Evolutionary conservation across 2,888 invertebrate genomes (phyloP).

Genomic region (Laspeyria flexula): DNA sequence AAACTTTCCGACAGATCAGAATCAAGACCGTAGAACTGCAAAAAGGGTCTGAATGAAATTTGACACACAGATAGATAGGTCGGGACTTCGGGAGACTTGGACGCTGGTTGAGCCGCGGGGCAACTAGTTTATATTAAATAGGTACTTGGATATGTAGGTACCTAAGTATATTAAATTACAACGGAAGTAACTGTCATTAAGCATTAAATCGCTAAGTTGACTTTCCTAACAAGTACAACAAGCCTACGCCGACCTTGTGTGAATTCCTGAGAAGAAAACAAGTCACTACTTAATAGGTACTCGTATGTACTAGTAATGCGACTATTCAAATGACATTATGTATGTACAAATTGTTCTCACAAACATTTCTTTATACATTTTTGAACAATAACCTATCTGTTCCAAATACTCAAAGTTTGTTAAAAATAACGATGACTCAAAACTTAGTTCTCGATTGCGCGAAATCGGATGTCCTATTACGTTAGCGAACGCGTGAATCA

Average conservation of each 20-base stretch:
- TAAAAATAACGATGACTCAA: conserved; percentile 73
- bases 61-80: no score
- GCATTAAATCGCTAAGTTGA: conserved; percentile 39
- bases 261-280: conserved; percentile 42
- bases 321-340: no score
- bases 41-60: no score
- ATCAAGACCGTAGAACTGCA: no score
- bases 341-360: conserved; percentile 23
- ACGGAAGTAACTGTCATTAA: conserved; percentile 34
- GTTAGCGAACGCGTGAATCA: conserved; percentile 65
- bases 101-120: no score
- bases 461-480: conserved; percentile 54
- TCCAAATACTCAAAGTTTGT: conserved; percentile 28
- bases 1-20: no score
- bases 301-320: no score
- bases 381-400: conserved; percentile 39
- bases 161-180: neutral
- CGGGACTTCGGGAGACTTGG: no score
- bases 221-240: conserved; percentile 37
- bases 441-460: conserved; percentile 60
- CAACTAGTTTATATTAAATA: neutral
- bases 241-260: conserved; percentile 46
- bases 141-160: neutral
- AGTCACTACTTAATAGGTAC: conserved; percentile 4
- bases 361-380: conserved; percentile 1